Evolutionary conservation across 2,888 invertebrate species (phyloP), one percentile per base, ranked within the genome.

Genomic region (Sinhomidia bicolor): DNA sequence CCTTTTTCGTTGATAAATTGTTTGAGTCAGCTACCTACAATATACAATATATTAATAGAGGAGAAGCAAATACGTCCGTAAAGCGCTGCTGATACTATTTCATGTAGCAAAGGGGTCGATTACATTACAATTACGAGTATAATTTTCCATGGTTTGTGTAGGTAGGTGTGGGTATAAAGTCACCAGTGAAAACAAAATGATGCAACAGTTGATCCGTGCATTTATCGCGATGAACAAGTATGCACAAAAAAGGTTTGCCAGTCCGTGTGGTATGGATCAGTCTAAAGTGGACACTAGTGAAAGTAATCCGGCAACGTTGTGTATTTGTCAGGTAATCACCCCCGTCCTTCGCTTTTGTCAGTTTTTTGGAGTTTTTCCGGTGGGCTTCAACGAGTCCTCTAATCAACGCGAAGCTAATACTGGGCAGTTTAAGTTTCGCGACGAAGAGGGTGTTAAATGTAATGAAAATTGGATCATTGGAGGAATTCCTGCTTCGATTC

Each of bases 291-390:
- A 32, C 32, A 17, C 36, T 36, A 10, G 9, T 10, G 36, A 26
- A 1, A 2, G 57, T 20, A 14, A 20, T 2, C 1, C 10, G 14
- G 29, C 26, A 1, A 41, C 4, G 12, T 10, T 74, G 26, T 85
- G 80, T 80, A 29, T 81, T 29, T 81, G 80, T 74, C 41, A 85
- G 29, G 76, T 76, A 20, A 2, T 85, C 47, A 78, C 76, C 32
- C 85, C 85, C 20, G 62, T 85, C 1, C 5, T 85, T 14, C 85
- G 85, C 9, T 76, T 26, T 12, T 85, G 76, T 36, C 85, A 85
- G 44, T 17, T 76, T 44, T 60, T 85, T 29, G 85, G 85, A 3
- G 14, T 85, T 0, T 62, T 60, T 29, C 85, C 85, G 12, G 78
- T 76, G 5, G 23, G 60, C 1, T 65, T 85, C n/a, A 62, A 65